Conservation (phyloP, 2,113 vertebrate genomes). For the Cettia cetti region DNA sequence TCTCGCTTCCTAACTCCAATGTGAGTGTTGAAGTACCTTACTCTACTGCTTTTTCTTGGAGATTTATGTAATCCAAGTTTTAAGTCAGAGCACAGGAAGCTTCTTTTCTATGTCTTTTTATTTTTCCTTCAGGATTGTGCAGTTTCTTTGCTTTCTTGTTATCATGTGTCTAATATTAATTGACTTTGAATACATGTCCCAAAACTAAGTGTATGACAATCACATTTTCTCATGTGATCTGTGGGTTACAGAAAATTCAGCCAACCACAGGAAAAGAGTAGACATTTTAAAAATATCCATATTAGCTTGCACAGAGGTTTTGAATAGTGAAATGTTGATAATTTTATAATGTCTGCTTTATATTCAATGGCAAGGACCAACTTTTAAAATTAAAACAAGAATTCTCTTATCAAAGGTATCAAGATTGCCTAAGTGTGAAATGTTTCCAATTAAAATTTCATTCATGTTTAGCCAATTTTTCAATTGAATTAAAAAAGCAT, state of each 20-base stretch:
- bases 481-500: conserved; percentile 82
- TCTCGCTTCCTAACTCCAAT: background rate
- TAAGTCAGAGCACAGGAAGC: background rate
- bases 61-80: background rate
- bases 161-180: background rate
- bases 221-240: background rate
- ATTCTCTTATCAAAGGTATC: conserved; percentile 74
- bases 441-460: conserved; percentile 83
- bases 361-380: conserved; percentile 17
- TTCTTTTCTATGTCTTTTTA: background rate
- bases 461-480: conserved; percentile 82
- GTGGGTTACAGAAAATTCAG: background rate
- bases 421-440: conserved; percentile 73
- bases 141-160: background rate
- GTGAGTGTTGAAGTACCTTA: background rate
- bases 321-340: conserved; percentile 33
- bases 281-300: background rate
- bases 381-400: conserved; percentile 57
- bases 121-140: background rate
- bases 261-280: background rate
- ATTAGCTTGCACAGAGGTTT: conserved; percentile 8
- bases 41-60: background rate
- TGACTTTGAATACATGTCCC: background rate
- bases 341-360: conserved; percentile 44
- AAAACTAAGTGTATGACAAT: background rate